Evolutionary conservation across 2,797 vertebrate species (phyloP), one percentile per base, ranked within the genome.

Genomic region (Mus caroli): DNA sequence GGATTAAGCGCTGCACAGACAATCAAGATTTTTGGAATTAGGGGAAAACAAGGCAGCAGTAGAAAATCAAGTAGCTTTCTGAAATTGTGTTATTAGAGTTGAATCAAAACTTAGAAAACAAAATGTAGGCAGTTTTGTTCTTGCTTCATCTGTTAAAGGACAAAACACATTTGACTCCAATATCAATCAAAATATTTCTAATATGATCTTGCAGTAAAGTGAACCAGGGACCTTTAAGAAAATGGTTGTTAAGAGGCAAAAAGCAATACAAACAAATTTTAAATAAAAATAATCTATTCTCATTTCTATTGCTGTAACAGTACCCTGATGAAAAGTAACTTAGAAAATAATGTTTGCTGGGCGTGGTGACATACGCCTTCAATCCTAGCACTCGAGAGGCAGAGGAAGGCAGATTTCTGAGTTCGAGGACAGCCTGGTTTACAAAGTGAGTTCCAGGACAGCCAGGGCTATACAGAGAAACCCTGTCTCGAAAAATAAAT

Each of bases 101-200:
- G 26, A 73, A 90, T 73, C 90, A 11, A 91, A 91, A 90, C 40
- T 75, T 22, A 79, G n/a, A 90, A 73, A 52, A 52, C 4, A 89
- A 80, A 80, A 64, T 43, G 13, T 46, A 80, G 6, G 37, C 0
- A 19, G 75, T 40, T 93, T 15, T 90, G 86, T 94, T 94, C n/a
- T 78, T 43, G 15, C 34, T 37, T n/a, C 50, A 17, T 54, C n/a
- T 28, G 64, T 24, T 75, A 26, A 91, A 67, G 17, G 9, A 31
- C 56, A 60, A 60, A 20, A 69, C 46, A 22, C 52, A 92, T 89
- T 92, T 85, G 84, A 76, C 22, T 37, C 15, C 31, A 85, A 3
- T 54, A 43, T 71, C 28, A 1, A 52, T 52, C 22, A 88, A 83
- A 34, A 43, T 43, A 54, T 78, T 71, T 91, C 24, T 91, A 67